Base-by-base conservation (phyloP, 2,113 vertebrate species). In the Lepisosteus oculatus region DNA sequence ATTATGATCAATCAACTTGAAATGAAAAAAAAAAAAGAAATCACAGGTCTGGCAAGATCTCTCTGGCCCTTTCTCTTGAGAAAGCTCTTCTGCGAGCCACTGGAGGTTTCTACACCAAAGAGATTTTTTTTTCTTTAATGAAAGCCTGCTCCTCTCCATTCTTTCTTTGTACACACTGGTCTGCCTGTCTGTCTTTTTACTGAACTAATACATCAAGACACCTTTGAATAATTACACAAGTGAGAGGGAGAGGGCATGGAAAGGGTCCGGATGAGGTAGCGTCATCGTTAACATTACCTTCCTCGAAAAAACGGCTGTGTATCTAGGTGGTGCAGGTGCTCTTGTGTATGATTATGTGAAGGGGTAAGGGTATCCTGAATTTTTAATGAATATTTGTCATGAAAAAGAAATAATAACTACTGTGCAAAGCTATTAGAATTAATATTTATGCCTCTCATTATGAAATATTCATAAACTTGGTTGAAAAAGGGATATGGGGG, bases 381-480 rank as follows among this genome's bases (percentile, higher is more conserved):
- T 93, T 93, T 89, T 96, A 93, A 96, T 98, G 94, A 94, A 92
- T 95, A 94, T 97, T 96, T 98, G 94, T 95, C 90, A 92, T 91
- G 91, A 92, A 91, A 65, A 91, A 93, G 92, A 95, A 95, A 97
- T 95, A 98, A 99, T 97, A 97, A 97, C 94, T 93, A 89, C 89
- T 90, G 92, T 94, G 95, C 95, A 93, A 94, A 95, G 95, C 95
- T 93, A 96, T 98, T 96, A 95, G 94, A 93, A 96, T 98, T 95
- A 98, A 98, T 98, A 99, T 98, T 97, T 96, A 98, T 98, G 95
- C 87, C 85, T 82, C 92, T 91, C 67, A 84, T 88, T 93, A 98
- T 99, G 95, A 98, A 98, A 98, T 96, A 98, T 99, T 97, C 95
- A 99, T 98, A 89, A 94, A 90, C 91, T 91, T 83, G 87, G 84